Conservation (phyloP, 1,140 invertebrate genomes). For the Epicauta chinensis region DNA sequence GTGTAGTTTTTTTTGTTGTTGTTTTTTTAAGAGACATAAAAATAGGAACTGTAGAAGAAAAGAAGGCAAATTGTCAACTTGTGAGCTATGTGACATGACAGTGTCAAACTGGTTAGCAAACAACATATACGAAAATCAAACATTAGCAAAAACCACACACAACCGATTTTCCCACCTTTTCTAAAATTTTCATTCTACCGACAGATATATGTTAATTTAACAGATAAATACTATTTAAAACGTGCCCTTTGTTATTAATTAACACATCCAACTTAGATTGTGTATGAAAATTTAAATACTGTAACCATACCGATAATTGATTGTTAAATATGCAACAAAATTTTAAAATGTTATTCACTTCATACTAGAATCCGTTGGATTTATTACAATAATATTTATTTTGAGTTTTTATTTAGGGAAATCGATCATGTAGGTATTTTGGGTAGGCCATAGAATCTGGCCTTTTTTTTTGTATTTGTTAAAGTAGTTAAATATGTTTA, state of each 20-base stretch:
- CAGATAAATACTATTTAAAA: conserved; percentile 16
- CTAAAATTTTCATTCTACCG: conserved; percentile 8
- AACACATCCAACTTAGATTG: conserved; percentile 13
- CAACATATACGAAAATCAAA: not conserved
- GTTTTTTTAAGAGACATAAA: no score
- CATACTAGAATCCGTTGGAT: no score
- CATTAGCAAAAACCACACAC: not conserved
- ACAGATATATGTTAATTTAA: conserved; percentile 1
- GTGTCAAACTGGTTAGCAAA: conserved; percentile 15
- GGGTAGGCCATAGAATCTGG: no score
- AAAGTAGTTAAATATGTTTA: conserved; percentile 25
- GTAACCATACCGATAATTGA: conserved; percentile 13
- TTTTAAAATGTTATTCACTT: no score
- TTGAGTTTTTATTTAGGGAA: not conserved
- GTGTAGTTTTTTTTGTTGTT: no score
- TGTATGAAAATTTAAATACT: conserved; percentile 8
- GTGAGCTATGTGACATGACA: conserved; percentile 16
- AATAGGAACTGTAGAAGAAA: no score
- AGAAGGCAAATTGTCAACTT: conserved; percentile 12
- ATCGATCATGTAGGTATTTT: conserved; percentile 12
- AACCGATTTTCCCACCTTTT: conserved; percentile 14
- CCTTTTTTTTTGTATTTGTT: conserved; percentile 20
- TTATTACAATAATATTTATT: no score
- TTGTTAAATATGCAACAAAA: no score
- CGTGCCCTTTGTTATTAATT: conserved; percentile 17